Base-by-base conservation (phyloP, 2,888 invertebrate species). In the Mycogona germanica region DNA sequence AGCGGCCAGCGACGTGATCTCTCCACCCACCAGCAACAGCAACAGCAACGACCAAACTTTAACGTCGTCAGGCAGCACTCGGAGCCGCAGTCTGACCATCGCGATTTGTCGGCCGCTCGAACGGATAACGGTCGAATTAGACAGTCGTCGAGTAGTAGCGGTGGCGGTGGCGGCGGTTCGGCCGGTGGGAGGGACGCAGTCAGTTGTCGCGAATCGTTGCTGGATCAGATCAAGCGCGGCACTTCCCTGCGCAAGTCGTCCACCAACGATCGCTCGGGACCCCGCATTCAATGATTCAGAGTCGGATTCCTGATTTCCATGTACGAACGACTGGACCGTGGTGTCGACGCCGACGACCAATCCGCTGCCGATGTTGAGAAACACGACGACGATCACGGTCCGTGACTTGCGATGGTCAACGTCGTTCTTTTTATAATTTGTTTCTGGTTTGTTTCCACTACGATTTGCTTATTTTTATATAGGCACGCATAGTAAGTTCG, bases 221-320 rank as follows among this genome's bases (percentile, higher is more conserved):
- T 91, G 88, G 91, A 91, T 74, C 91, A 91, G 68, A 91, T 91
- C 58, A 84, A 87, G 64, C 78, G 84, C 58, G 91, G 91, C 55
- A 88, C 88, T 19, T 81, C 82, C 37, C 69, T 91, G 54, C 81
- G 82, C 56, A 80, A 86, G 64, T 85, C 88, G 60, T 79, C 80
- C 60, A 79, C 81, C 64, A 84, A 84, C 72, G 89, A 89, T 70
- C 77, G 89, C 60, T 88, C 88, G 48, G 88, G 88, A 57, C 89
- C 89, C 28, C 85, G 86, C 71, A 51, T 51, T 17, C 55, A 55
- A 44, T 57, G 57, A 57, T 53, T 57, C 51, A 55, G 47, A 21
- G 50, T 57, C 28, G 57, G 44, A 26, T 51, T 45, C 45, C 42
- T 57, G 32, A 57, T 57, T 25, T 51, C 51, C 25, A 57, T 55